Percentiles rank a stretch among this genome's conserved stretches.
Conservation (phyloP, 1,140 invertebrate genomes). For the Rhynchophorus ferrugineus region DNA sequence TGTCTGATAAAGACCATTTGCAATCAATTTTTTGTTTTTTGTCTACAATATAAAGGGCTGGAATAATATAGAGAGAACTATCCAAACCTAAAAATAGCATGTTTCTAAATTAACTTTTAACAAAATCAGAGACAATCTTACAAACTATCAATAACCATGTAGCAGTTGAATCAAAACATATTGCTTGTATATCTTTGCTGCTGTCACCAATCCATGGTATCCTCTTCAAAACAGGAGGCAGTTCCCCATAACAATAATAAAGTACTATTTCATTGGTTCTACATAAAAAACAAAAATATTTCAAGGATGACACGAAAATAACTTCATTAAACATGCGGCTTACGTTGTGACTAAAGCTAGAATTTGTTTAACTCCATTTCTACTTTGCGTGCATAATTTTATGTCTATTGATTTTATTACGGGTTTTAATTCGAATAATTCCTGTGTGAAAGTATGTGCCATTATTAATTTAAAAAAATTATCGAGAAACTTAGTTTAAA, state of each 20-base stretch:
- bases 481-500: no score
- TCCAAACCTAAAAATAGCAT: constrained; percentile 39
- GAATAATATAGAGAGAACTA: constrained; percentile 54
- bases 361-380: constrained; percentile 40
- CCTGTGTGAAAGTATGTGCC: constrained; percentile 22
- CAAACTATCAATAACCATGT: constrained; percentile 59
- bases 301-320: not conserved
- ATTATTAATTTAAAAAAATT: constrained; percentile 6
- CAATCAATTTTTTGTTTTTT: constrained; percentile 46
- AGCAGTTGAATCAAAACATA: constrained; percentile 64
- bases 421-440: constrained; percentile 38
- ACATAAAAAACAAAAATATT: constrained; percentile 12
- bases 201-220: constrained; percentile 58
- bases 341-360: constrained; percentile 38
- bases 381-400: constrained; percentile 34
- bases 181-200: constrained; percentile 51
- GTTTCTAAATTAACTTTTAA: constrained; percentile 6
- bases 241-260: constrained; percentile 38
- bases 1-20: constrained; percentile 51
- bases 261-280: constrained; percentile 38
- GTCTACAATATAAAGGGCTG: constrained; percentile 51
- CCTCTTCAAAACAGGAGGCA: constrained; percentile 50
- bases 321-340: constrained; percentile 10
- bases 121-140: constrained; percentile 29
- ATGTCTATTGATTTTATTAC: constrained; percentile 37